Evolutionary conservation across 2,888 invertebrate species (phyloP), one percentile per base, ranked within the genome.

Genomic region (Diplazon laetatorius): DNA sequence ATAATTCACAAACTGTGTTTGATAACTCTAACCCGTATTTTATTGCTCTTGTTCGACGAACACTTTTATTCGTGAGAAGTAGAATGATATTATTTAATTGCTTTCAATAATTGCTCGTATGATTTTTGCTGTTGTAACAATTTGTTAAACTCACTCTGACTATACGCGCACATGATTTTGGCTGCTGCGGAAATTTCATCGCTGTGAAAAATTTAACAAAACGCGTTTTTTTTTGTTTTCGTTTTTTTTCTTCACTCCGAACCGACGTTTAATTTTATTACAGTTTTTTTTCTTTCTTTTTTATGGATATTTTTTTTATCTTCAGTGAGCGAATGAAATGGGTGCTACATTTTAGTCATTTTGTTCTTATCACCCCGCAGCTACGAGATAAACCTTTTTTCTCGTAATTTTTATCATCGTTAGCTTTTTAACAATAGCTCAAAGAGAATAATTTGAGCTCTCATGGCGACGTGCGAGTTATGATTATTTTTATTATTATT

Each of bases 61-160:
- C 50, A 44, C 14, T 76, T 59, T 71, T 12, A 62, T 39, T 14
- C 37, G 12, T n/a, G 66, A 30, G 71, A 68, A 20, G 44, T 62
- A 30, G 2, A 30, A 30, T 30, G 39, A 55, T 52, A 60, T 46
- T 9, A 46, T 60, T 72, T 62, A 68, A 76, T 72, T 72, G 60
- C 52, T 10, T 37, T 46, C 46, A 59, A 62, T 68, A 25, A 68
- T 66, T 37, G 9, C 39, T 14, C 37, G 30, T 30, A 30, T 6
- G 30, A 12, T 18, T n/a, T 10, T n/a, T 37, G 66, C 18, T 44
- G 16, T 60, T 9, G 52, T 39, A 59, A 68, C 30, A 52, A 68
- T 62, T 60, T 52, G 35, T 44, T 46, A 60, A 74, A 52, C 42
- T n/a, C 20, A 44, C 18, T 42, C 18, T 42, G 20, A 18, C 5